phyloP scores from a whole-genome alignment of 2,113 vertebrate genomes.

The Pangasianodon gigas region DNA sequence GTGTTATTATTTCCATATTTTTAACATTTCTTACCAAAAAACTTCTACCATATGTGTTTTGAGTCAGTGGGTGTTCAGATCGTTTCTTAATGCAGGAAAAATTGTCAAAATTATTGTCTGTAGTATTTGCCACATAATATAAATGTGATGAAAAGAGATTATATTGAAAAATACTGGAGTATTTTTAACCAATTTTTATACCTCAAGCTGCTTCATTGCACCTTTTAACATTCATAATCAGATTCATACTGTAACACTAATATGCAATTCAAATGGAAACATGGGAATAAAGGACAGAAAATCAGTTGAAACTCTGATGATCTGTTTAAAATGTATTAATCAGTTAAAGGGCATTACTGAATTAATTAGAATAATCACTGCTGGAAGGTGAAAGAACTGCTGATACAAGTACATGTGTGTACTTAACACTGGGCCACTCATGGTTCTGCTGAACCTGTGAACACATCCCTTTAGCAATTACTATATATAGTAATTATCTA shows the following conservation, averaged over 20 bases:
- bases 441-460: not conserved
- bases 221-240: not conserved
- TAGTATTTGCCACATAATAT: not conserved
- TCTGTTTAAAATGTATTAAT: conserved; percentile 7
- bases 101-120: not conserved
- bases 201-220: not conserved
- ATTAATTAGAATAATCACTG: conserved; percentile 32
- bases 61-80: no score
- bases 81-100: no score
- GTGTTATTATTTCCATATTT: not conserved
- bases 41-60: not conserved
- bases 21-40: not conserved
- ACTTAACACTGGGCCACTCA: not conserved
- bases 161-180: not conserved
- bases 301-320: conserved; percentile 7
- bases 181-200: not conserved
- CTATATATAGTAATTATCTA: no score
- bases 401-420: conserved; percentile 9
- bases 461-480: not conserved
- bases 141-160: not conserved
- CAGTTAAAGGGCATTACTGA: conserved; percentile 15
- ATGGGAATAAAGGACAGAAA: conserved; percentile 5
- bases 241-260: not conserved
- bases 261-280: not conserved
- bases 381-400: conserved; percentile 18